A percentile compares a stretch with the other conserved stretches of the same genome.
Evolutionary conservation across 2,797 vertebrate species (phyloP).

Genomic region (Mus minutoides): DNA sequence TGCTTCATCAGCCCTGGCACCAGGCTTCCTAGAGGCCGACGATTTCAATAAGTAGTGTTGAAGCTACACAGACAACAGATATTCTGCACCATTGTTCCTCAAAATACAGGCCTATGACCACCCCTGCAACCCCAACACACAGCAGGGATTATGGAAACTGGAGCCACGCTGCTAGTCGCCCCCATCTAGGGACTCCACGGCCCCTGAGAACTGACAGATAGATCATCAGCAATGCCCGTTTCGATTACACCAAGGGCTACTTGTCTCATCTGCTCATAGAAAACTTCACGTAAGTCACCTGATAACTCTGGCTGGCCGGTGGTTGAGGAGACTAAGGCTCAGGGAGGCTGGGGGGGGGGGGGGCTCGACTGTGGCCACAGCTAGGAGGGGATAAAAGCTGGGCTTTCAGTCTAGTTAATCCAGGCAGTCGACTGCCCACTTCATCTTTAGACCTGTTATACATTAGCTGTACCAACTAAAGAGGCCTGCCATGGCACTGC

Average conservation of each 20-base stretch:
- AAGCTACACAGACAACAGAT: neutral
- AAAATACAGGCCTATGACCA: neutral
- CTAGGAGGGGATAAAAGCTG: neutral
- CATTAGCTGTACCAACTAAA: neutral
- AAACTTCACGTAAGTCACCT: neutral
- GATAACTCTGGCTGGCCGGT: neutral
- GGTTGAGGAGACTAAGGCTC: neutral
- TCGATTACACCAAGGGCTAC: constrained; percentile 35
- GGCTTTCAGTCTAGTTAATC: neutral
- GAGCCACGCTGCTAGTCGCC: neutral
- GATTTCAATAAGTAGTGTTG: neutral
- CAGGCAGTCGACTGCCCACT: neutral
- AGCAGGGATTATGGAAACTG: constrained; percentile 16
- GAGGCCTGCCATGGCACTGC: neutral
- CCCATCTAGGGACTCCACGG: neutral
- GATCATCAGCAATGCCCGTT: constrained; percentile 50
- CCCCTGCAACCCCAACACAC: neutral
- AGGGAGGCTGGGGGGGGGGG: neutral
- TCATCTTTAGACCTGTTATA: neutral
- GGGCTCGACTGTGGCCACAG: neutral
- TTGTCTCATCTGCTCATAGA: constrained; percentile 2
- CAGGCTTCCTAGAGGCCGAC: constrained; percentile 28
- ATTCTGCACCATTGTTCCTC: constrained; percentile 18
- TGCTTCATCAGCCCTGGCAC: constrained; percentile 56
- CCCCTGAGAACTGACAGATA: neutral